Conservation (phyloP, 2,888 invertebrate genomes). For the Cerceris rybyensis region DNA sequence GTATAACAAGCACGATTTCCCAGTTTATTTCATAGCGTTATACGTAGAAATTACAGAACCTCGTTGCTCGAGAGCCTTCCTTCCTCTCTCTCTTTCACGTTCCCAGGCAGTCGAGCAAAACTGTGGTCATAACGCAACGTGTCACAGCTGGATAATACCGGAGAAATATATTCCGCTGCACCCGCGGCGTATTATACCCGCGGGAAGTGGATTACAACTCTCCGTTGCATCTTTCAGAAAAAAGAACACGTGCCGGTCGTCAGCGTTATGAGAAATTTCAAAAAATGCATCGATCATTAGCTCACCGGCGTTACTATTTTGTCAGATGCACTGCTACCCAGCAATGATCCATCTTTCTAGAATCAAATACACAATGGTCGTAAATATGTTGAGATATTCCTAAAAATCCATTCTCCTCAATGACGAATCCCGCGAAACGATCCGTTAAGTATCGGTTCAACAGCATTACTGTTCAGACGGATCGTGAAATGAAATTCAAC, state of each 20-base stretch:
- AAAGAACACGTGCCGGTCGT: background rate
- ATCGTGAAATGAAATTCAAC: constrained; percentile 4
- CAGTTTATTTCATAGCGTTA: background rate
- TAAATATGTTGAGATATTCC: no score
- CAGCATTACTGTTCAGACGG: background rate
- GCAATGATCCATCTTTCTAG: background rate
- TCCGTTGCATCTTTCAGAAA: constrained; percentile 10
- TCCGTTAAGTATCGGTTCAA: background rate
- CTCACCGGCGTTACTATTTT: no score
- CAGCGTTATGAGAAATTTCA: background rate
- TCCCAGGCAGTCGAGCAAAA: constrained; percentile 4
- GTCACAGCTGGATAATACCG: constrained; percentile 45
- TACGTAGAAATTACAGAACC: background rate
- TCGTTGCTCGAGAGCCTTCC: background rate
- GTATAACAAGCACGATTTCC: background rate
- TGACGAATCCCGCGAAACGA: no score
- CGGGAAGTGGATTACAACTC: constrained; percentile 19
- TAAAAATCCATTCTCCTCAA: no score
- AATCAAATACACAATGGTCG: background rate
- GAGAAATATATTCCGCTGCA: constrained; percentile 31
- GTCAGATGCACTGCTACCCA: no score
- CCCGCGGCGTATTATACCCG: constrained; percentile 27
- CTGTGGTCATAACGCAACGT: constrained; percentile 15
- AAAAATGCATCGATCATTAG: no score
- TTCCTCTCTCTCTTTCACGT: background rate